Conservation (phyloP, 2,797 vertebrate genomes). For the Leucoraja ocellata region DNA sequence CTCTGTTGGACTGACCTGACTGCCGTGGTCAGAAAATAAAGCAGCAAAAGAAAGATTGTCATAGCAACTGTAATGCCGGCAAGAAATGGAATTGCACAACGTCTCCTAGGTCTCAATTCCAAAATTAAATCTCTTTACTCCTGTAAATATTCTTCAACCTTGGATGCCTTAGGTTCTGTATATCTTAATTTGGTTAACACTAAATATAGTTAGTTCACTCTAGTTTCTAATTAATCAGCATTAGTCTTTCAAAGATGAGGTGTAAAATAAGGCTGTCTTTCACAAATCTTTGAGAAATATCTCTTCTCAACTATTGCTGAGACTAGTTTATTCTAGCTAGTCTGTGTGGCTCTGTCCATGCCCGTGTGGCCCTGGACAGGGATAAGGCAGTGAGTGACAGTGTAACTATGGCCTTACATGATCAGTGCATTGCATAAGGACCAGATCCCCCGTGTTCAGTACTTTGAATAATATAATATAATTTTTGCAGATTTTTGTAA, state of each 20-base stretch:
- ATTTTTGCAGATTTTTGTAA: background rate
- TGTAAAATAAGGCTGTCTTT: background rate
- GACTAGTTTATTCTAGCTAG: background rate
- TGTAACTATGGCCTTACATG: background rate
- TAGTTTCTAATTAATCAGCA: background rate
- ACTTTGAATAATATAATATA: background rate
- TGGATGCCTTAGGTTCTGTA: background rate
- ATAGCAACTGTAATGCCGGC: conserved; percentile 9
- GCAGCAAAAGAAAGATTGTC: conserved; percentile 29
- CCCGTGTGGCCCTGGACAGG: background rate
- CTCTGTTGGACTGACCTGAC: conserved; percentile 16
- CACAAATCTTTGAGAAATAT: background rate
- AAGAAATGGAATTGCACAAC: background rate
- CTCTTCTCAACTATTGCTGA: background rate
- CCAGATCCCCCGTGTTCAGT: background rate
- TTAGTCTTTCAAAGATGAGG: background rate
- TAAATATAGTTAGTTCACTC: background rate
- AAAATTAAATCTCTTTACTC: background rate
- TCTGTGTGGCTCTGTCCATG: background rate
- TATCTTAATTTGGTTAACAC: background rate
- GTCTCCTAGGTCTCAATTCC: background rate
- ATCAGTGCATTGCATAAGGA: background rate
- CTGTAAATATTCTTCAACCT: too few relatives aligned
- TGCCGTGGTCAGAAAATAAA: conserved; percentile 2
- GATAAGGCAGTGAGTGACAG: background rate